A percentile compares a stretch with the other conserved stretches of the same genome.
Conservation (phyloP, 23 tunicate species). For the Halocynthia roretzi region DNA sequence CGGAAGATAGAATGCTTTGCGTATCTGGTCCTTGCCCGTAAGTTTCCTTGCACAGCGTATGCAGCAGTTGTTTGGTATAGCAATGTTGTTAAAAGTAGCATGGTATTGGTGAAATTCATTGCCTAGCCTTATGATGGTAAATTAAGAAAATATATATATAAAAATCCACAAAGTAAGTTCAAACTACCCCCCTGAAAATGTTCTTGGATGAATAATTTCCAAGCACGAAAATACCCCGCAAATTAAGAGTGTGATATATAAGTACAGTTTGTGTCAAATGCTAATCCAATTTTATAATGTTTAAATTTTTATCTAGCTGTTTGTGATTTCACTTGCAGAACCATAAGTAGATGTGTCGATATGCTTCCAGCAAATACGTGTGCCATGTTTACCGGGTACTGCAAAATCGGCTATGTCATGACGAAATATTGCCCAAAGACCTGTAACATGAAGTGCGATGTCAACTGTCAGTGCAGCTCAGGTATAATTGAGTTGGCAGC, state of each 20-base stretch:
- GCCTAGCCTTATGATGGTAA: neutral
- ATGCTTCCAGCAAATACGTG: too few species aligned
- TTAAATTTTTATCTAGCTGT: too few species aligned
- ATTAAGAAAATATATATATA: neutral
- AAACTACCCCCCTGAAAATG: too few species aligned
- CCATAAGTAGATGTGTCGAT: too few species aligned
- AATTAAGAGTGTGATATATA: too few species aligned
- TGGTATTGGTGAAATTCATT: neutral
- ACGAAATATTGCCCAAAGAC: slow-evolving; percentile 12
- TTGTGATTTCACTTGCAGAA: too few species aligned
- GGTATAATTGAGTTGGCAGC: neutral
- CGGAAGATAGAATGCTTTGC: neutral
- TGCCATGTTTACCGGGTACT: neutral
- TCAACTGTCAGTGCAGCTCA: neutral
- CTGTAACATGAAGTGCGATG: neutral
- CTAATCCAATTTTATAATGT: neutral
- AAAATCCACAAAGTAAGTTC: neutral
- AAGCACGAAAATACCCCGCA: too few species aligned
- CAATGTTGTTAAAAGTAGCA: neutral
- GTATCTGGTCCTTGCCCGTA: neutral
- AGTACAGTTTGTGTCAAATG: slow-evolving; percentile 9
- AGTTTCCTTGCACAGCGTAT: neutral
- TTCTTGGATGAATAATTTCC: too few species aligned
- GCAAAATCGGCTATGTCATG: slow-evolving; percentile 7
- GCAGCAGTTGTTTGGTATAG: too few species aligned